Conservation (phyloP, 2,797 vertebrate genomes). For the Oophaga sylvatica region DNA sequence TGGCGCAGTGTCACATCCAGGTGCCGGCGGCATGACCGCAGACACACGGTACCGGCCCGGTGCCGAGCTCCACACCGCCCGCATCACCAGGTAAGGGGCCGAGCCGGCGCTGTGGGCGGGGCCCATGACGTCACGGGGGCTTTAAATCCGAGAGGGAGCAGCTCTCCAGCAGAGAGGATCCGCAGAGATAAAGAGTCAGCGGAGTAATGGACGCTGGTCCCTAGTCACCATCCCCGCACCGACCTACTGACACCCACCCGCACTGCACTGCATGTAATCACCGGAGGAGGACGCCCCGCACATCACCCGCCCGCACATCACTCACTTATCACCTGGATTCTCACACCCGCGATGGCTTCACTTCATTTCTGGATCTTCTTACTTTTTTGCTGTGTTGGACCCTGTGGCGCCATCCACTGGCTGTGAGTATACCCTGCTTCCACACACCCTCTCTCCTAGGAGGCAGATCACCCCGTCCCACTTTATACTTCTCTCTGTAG, state of each 20-base stretch:
- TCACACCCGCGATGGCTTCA: conserved; percentile 20
- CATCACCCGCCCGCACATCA: not conserved
- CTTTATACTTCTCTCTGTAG: too few species aligned
- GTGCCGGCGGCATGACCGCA: too few species aligned
- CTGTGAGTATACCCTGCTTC: conserved; percentile 62
- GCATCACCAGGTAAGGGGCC: not conserved
- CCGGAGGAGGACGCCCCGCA: not conserved
- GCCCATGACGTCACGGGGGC: conserved; percentile 32
- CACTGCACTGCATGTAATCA: not conserved
- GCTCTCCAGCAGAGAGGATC: not conserved
- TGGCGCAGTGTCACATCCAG: too few species aligned
- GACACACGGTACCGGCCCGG: too few species aligned
- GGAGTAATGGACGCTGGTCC: not conserved
- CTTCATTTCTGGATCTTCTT: not conserved
- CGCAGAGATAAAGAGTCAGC: not conserved
- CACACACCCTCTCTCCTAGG: too few species aligned
- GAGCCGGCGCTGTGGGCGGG: conserved; percentile 6
- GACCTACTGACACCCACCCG: not conserved
- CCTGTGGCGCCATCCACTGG: conserved; percentile 68
- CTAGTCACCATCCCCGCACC: not conserved
- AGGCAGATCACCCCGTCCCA: too few species aligned
- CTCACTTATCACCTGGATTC: conserved; percentile 3
- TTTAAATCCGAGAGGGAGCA: conserved; percentile 46
- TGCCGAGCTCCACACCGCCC: too few species aligned
- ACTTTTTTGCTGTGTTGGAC: conserved; percentile 56